Evolutionary conservation across 2,113 vertebrate genomes (phyloP).

Genomic region (Ancistrus triradiatus): DNA sequence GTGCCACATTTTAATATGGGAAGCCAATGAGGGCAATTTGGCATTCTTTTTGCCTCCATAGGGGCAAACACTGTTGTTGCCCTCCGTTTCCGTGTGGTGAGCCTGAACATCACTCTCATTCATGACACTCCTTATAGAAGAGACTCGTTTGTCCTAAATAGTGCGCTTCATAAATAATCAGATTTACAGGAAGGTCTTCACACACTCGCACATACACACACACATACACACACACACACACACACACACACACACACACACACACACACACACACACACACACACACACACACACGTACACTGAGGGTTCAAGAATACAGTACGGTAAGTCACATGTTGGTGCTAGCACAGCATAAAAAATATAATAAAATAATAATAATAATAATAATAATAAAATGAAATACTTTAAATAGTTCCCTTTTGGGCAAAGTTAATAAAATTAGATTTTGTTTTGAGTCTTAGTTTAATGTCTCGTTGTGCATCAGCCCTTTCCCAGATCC

Average conservation of each 20-base stretch:
- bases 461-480: background rate
- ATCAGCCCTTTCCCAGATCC: background rate
- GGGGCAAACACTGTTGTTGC: constrained; percentile 19
- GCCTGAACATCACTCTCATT: background rate
- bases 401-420: constrained; percentile 75
- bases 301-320: constrained; percentile 55
- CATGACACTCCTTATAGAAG: background rate
- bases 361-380: constrained; percentile 55
- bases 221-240: constrained; percentile 1
- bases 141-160: background rate
- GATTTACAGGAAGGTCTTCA: constrained; percentile 50
- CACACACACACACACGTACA: constrained; percentile 51
- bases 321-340: constrained; percentile 37
- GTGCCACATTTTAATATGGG: constrained; percentile 14
- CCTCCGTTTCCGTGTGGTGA: constrained; percentile 2
- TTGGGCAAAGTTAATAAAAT: constrained; percentile 61
- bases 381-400: constrained; percentile 66
- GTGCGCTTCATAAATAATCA: constrained; percentile 65
- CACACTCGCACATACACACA: background rate
- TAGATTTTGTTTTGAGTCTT: constrained; percentile 51
- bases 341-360: constrained; percentile 25
- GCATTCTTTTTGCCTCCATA: constrained; percentile 25
- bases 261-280: constrained; percentile 15
- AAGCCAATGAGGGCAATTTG: constrained; percentile 9
- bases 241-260: background rate